Evolutionary conservation across 1,140 invertebrate genomes (phyloP).

Genomic region (Aphaenogaster rudis): DNA sequence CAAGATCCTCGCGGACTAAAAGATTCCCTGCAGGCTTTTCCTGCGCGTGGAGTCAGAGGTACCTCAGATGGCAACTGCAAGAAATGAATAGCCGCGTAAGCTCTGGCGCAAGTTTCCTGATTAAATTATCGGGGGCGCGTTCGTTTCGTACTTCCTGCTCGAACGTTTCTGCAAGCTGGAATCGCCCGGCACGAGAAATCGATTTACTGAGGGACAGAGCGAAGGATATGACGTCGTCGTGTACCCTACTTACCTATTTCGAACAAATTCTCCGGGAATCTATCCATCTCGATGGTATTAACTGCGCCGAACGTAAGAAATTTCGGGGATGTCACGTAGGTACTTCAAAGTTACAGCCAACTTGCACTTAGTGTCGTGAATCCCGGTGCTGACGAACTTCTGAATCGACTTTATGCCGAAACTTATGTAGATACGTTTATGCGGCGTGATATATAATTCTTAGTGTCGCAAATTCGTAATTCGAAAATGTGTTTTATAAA

Average conservation of each 20-base stretch:
- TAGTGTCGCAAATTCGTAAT: neutral
- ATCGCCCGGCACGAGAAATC: constrained; percentile 42
- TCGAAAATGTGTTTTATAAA: constrained; percentile 4
- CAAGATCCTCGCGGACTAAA: neutral
- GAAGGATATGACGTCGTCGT: constrained; percentile 44
- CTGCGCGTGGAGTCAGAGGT: neutral
- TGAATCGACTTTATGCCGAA: constrained; percentile 4
- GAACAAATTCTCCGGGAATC: constrained; percentile 31
- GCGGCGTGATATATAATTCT: neutral
- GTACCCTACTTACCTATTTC: constrained; percentile 56
- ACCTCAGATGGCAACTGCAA: constrained; percentile 6
- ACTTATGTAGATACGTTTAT: neutral
- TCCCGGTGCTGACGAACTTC: neutral
- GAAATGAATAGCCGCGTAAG: constrained; percentile 47
- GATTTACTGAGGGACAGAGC: constrained; percentile 42
- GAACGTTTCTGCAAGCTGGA: constrained; percentile 25
- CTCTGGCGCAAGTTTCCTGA: constrained; percentile 54
- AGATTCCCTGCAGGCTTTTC: constrained; percentile 12
- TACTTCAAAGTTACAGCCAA: constrained; percentile 11
- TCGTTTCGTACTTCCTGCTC: constrained; percentile 19
- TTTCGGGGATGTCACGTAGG: constrained; percentile 27
- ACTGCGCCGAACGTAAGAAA: constrained; percentile 39
- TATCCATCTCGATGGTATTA: constrained; percentile 9
- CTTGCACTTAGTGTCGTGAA: constrained; percentile 16
- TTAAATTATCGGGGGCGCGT: constrained; percentile 63